A percentile compares a stretch with the other conserved stretches of the same genome.
phyloP scores from a whole-genome alignment of 2,888 invertebrate species.

The Agrochola lota region DNA sequence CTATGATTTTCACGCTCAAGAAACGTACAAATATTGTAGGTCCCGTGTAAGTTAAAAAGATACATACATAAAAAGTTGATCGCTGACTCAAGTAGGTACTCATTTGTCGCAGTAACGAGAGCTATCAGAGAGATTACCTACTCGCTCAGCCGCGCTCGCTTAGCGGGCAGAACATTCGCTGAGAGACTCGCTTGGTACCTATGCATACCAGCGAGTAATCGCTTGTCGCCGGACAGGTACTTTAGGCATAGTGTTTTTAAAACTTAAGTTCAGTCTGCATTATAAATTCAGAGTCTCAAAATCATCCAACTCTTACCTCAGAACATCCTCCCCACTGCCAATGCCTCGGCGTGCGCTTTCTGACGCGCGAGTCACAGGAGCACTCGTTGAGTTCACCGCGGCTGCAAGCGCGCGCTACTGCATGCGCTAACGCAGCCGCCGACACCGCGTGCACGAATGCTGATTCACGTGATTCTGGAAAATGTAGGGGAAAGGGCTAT shows the following conservation, averaged over 20 bases:
- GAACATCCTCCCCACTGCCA: slow-evolving; percentile 99
- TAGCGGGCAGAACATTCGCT: background rate
- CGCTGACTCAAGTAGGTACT: background rate
- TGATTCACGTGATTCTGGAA: slow-evolving; percentile 96
- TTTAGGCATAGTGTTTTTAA: too few relatives aligned
- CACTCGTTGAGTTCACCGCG: slow-evolving; percentile 96
- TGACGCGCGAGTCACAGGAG: slow-evolving; percentile 95
- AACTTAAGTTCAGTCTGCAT: background rate
- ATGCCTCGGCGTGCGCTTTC: slow-evolving; percentile 93
- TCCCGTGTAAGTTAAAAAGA: background rate
- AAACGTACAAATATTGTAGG: too few relatives aligned
- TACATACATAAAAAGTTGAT: background rate
- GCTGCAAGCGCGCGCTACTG: slow-evolving; percentile 96
- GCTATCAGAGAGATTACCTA: background rate
- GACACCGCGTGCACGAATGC: slow-evolving; percentile 97
- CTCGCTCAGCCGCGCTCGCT: background rate
- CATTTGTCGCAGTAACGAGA: background rate
- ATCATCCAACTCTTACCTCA: slow-evolving; percentile 90
- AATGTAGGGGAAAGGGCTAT: background rate
- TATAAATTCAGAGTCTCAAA: background rate
- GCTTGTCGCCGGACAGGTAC: background rate
- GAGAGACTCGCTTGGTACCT: too few relatives aligned
- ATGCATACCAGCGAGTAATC: background rate
- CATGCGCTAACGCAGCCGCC: slow-evolving; percentile 96
- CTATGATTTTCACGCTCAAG: background rate